Evolutionary conservation across 2,888 invertebrate genomes (phyloP), one percentile per base, ranked within the genome.

Genomic region (Megastigmus dorsalis): DNA sequence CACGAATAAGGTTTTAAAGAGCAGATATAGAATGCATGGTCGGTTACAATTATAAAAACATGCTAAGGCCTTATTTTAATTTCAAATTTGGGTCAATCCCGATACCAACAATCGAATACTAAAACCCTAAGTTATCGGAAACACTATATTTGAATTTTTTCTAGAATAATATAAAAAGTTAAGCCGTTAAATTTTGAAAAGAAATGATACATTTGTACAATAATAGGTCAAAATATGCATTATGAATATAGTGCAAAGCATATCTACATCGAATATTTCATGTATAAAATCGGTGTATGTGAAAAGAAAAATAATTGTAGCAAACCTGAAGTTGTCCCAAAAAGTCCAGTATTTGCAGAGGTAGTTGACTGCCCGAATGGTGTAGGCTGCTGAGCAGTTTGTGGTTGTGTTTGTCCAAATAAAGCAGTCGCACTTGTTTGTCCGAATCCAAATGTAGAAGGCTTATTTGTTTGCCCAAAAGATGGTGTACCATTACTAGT

Each of bases 381-480:
- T 36, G 88, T 85, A 23, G 88, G 80, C 74, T 88, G 88, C 54
- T 88, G 87, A 1, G 87, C 77, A 2, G 86, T 78, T 20, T 86
- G 77, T 65, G 86, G 88, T 55, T 87, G 87, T 0, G 88, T 77
- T 77, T 92, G 93, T 0, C 93, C 93, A 81, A 94, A 94, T 5
- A 93, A 86, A 0, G 91, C 91, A 0, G 91, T 90, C 3, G 90
- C 89, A 26, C 76, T 89, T 81, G 89, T 89, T 84, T 86, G 89
- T 82, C 92, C 91, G 81, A 93, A 93, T 0, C 89, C 91, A 38
- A 93, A 93, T 3, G 92, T 91, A 83, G 89, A 89, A 0, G 90
- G 90, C 57, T 91, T 91, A 78, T 91, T 90, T 0, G 88, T 83
- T 26, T 92, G 90, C 0, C 93, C 93, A 81, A 95, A 95, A 5